A percentile compares a stretch with the other conserved stretches of the same genome.
These are phyloP conservation scores for Garra rufa DNA, from an alignment of 2,113 vertebrate genomes.

Conservation along the genomic window DNA sequence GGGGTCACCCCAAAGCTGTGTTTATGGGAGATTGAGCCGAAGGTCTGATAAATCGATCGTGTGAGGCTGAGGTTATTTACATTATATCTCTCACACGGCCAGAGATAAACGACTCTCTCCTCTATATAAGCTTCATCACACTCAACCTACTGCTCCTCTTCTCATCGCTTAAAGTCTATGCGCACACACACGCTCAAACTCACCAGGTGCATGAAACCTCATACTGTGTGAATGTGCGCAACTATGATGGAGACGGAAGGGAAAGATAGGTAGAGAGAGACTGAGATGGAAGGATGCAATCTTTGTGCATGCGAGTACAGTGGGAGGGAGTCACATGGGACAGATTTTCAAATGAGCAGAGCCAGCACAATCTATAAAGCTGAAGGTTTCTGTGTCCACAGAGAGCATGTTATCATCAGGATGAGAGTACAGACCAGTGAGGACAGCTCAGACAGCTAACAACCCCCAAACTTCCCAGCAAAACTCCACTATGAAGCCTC, in stretches of 20 bases:
- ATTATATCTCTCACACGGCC: slow-evolving; percentile 40
- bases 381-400: slow-evolving; percentile 43
- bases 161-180: slow-evolving; percentile 49
- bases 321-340: slow-evolving; percentile 47
- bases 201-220: slow-evolving; percentile 52
- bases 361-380: slow-evolving; percentile 42
- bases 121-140: slow-evolving; percentile 36
- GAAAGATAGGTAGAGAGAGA: slow-evolving; percentile 3
- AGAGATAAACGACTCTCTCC: slow-evolving; percentile 53
- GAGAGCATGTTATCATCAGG: slow-evolving; percentile 30
- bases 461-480: slow-evolving; percentile 49
- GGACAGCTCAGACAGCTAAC: slow-evolving; percentile 11
- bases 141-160: slow-evolving; percentile 47
- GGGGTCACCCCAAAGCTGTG: slow-evolving; percentile 56
- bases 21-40: slow-evolving; percentile 56
- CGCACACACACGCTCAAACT: neutral
- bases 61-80: slow-evolving; percentile 57
- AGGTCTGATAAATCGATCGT: slow-evolving; percentile 57
- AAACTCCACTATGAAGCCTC: neutral
- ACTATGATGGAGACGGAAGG: neutral
- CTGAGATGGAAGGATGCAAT: slow-evolving; percentile 41
- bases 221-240: slow-evolving; percentile 18
- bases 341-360: slow-evolving; percentile 42
- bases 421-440: slow-evolving; percentile 19
- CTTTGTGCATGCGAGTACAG: slow-evolving; percentile 31